Base-by-base conservation (phyloP, 2,113 vertebrate genomes). In the Anoplopoma fimbria region DNA sequence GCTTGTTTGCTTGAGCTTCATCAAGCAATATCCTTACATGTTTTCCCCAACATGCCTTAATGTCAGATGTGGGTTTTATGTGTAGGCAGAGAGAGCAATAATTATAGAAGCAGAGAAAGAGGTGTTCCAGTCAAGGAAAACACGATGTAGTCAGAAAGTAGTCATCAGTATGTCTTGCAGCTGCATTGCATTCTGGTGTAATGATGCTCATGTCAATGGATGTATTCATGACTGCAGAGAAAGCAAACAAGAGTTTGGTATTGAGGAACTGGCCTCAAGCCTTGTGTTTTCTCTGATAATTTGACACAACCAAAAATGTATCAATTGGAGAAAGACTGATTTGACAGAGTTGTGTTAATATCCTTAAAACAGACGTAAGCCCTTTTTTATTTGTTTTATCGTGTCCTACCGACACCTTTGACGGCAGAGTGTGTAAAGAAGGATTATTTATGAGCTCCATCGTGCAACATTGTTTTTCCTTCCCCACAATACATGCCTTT, bases 371-470 rank as follows among this genome's bases (percentile, higher is more conserved):
- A 36, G 38, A 57, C 57, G 9, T 47, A 0, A 83, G 47, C 71
- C 51, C 10, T 47, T 60, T 71, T 10, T 82, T n/a, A 1, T n/a
- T n/a, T n/a, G 61, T 80, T 63, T 82, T 65, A 82, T 79, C 63
- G 38, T 72, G 40, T 89, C 55, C 62, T 19, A 38, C 65, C 61
- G 62, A 87, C 55, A 71, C 75, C 17, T 80, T 23, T 78, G 51
- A 86, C 14, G 51, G 14, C 69, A 10, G 6, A 23, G 36, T 86
- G 71, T 81, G 69, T 84, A 67, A 53, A 82, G 58, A 70, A 19
- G 71, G 87, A 83, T 93, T 87, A 89, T 91, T 87, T 80, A 75
- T 68, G 70, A 49, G 47, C 69, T 77, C 31, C 84, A 49, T 25
- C 2, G 40, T 82, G 74, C 60, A 10, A 53, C 58, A 47, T 65